A percentile compares a stretch with the other conserved stretches of the same genome.
Evolutionary conservation across 2,113 vertebrate species (phyloP).

Genomic region (Pterocles orientalis): DNA sequence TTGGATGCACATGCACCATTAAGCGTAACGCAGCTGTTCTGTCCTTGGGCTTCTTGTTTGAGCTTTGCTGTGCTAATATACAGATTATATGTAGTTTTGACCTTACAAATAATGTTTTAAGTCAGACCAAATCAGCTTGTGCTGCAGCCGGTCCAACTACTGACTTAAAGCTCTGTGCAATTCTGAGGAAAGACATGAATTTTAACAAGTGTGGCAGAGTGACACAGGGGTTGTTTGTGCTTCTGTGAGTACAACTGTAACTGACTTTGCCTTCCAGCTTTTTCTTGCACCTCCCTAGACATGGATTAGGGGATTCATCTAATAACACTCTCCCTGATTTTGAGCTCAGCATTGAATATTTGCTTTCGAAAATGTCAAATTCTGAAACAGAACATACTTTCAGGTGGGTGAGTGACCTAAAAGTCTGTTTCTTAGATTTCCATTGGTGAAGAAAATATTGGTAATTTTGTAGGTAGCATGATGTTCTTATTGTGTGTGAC

Average conservation of each 20-base stretch:
- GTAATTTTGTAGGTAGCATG: background rate
- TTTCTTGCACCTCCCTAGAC: background rate
- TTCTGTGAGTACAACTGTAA: accelerated
- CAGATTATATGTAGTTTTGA: background rate
- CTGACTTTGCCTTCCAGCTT: background rate
- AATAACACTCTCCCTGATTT: background rate
- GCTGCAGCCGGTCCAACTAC: background rate
- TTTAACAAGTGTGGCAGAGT: background rate
- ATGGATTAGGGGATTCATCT: background rate
- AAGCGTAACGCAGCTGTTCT: background rate
- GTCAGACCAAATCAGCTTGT: background rate
- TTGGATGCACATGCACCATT: accelerated
- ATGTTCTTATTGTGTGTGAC: background rate
- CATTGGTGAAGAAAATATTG: background rate
- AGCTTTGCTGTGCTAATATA: background rate
- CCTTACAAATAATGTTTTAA: background rate
- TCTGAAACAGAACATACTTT: background rate
- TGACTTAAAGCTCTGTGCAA: background rate
- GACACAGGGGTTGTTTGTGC: background rate
- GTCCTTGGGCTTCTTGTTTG: background rate
- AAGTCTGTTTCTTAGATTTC: background rate
- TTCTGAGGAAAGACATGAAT: background rate
- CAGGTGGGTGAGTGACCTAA: background rate
- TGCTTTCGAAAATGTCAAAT: background rate
- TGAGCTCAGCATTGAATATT: background rate